These are phyloP conservation scores for Ochotona curzoniae DNA, from an alignment of 2,113 vertebrate species.

Conservation along the genomic window DNA sequence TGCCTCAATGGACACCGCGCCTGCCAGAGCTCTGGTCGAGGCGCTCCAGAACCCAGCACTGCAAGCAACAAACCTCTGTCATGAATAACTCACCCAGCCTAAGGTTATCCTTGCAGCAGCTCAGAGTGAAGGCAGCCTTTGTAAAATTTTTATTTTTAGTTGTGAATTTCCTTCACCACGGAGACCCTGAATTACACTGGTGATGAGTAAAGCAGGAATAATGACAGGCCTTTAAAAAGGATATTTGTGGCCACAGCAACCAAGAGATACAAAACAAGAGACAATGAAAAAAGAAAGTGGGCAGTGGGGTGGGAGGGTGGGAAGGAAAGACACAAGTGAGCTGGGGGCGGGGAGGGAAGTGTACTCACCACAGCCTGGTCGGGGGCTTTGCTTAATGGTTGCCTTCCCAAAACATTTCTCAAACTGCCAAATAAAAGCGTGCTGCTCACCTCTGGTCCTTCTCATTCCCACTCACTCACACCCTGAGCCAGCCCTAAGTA, in stretches of 20 bases:
- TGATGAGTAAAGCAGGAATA: not conserved
- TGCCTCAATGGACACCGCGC: not conserved
- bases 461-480: not conserved
- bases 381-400: not conserved
- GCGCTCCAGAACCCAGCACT: not conserved
- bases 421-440: not conserved
- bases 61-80: not conserved
- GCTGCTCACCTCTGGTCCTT: too few species aligned
- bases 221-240: not conserved
- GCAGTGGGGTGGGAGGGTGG: fast-evolving
- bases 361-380: not conserved
- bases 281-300: not conserved
- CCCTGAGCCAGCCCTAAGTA: not conserved
- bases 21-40: not conserved
- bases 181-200: not conserved
- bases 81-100: not conserved
- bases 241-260: not conserved
- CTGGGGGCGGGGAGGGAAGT: too few species aligned
- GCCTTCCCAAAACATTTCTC: not conserved
- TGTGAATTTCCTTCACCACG: not conserved
- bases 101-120: not conserved
- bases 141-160: not conserved
- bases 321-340: not conserved
- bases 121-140: not conserved
- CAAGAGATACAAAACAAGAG: not conserved